Evolutionary conservation across 2,888 invertebrate genomes (phyloP).

Genomic region (Endomychus coccineus): DNA sequence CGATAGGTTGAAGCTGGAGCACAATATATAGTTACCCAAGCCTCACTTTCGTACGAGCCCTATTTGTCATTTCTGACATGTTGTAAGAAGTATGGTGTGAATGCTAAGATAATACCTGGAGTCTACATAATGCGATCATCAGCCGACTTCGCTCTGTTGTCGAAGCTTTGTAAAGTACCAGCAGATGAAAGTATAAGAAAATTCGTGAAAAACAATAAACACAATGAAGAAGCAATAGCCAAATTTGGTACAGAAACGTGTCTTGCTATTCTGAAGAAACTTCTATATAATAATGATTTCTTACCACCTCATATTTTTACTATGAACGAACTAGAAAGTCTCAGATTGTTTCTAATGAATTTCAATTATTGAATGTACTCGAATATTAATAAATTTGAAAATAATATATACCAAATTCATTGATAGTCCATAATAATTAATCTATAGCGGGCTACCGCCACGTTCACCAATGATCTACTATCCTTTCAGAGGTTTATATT

Average conservation of each 20-base stretch:
- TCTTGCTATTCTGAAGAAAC: slow-evolving; percentile 46
- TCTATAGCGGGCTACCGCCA: too few species aligned
- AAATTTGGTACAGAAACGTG: slow-evolving; percentile 53
- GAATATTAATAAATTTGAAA: too few species aligned
- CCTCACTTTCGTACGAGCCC: slow-evolving; percentile 62
- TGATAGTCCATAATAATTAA: too few species aligned
- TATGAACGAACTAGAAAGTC: slow-evolving; percentile 32
- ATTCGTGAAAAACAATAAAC: slow-evolving; percentile 51
- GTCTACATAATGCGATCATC: slow-evolving; percentile 53
- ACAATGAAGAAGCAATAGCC: slow-evolving; percentile 49
- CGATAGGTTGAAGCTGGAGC: too few species aligned
- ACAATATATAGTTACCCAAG: slow-evolving; percentile 80
- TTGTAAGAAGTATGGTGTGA: slow-evolving; percentile 60
- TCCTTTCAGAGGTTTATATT: too few species aligned
- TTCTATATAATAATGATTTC: slow-evolving; percentile 43
- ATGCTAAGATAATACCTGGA: slow-evolving; percentile 74
- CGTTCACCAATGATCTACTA: too few species aligned
- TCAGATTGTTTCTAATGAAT: too few species aligned
- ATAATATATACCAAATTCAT: too few species aligned
- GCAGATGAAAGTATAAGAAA: slow-evolving; percentile 56
- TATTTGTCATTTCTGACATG: slow-evolving; percentile 58
- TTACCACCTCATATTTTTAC: slow-evolving; percentile 31
- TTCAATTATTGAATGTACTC: too few species aligned
- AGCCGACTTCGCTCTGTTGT: slow-evolving; percentile 32
- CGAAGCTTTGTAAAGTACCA: slow-evolving; percentile 56